Conservation (phyloP, 2,113 vertebrate species). For the Malurus cyaneus region DNA sequence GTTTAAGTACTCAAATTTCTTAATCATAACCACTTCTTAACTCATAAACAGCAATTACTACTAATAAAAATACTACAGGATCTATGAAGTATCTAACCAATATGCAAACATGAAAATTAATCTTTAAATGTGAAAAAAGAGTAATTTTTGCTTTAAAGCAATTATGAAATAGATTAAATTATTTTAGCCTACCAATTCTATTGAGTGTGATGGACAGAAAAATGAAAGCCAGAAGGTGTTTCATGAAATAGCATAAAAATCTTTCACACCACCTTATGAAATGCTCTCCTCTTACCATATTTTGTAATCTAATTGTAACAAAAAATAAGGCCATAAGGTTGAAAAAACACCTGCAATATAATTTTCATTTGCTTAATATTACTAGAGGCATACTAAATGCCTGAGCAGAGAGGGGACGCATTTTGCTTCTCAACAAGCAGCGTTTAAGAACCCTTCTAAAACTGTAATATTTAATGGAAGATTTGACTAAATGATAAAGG, state of each 20-base stretch:
- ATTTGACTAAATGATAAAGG: background rate
- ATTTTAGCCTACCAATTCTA: background rate
- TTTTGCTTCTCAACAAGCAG: background rate
- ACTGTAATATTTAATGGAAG: background rate
- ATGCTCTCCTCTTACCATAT: background rate
- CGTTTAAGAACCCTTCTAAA: background rate
- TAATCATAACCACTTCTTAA: background rate
- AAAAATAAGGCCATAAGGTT: background rate
- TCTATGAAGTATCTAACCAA: background rate
- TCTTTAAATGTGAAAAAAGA: background rate
- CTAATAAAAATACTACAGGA: background rate
- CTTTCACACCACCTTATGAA: background rate
- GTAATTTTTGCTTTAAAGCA: background rate
- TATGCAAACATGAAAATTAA: background rate
- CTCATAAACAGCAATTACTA: background rate
- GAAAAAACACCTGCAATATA: background rate
- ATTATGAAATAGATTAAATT: background rate
- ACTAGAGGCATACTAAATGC: background rate
- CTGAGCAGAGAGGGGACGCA: background rate
- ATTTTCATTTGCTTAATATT: background rate
- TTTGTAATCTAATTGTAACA: background rate
- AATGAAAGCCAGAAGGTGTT: background rate
- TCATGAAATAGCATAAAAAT: background rate
- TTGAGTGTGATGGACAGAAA: background rate
- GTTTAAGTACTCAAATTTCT: conserved; percentile 36